Conservation (phyloP, 37 sponge, comb jelly and placozoan species). For the Beroe forskalii region DNA sequence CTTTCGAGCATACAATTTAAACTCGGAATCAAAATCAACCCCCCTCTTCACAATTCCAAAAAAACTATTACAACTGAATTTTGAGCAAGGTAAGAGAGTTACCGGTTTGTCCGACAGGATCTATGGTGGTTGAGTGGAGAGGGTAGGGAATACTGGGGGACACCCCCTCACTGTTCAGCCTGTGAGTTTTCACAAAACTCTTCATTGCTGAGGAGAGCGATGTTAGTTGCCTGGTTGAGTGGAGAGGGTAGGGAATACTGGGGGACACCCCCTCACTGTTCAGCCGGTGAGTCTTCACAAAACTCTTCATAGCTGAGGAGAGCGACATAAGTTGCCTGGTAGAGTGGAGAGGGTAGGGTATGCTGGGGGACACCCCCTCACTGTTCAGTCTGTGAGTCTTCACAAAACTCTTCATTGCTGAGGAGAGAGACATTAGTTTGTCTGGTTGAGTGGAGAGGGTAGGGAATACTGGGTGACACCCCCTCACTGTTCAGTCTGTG, state of each 20-base stretch:
- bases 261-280: not conserved
- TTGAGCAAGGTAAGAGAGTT: not conserved
- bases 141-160: slow-evolving; percentile 37
- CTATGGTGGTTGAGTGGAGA: not conserved
- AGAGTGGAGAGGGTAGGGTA: slow-evolving; percentile 23
- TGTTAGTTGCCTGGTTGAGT: too few relatives aligned
- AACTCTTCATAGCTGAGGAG: slow-evolving; percentile 36
- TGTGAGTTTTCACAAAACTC: slow-evolving; percentile 14
- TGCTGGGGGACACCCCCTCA: not conserved
- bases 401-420: slow-evolving; percentile 46
- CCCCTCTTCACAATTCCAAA: not conserved
- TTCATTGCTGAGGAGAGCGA: slow-evolving; percentile 21
- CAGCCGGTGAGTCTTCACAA: not conserved
- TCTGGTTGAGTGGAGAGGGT: slow-evolving; percentile 24
- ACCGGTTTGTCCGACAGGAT: slow-evolving; percentile 39
- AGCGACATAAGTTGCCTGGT: too few relatives aligned
- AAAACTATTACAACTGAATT: not conserved
- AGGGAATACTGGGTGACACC: not conserved
- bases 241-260: slow-evolving; percentile 19
- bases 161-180: not conserved
- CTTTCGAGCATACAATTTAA: too few relatives aligned
- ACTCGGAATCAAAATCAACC: too few relatives aligned
- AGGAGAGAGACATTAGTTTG: too few relatives aligned
- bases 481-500: not conserved
- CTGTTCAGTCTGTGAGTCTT: not conserved